A percentile compares a stretch with the other conserved stretches of the same genome.
Evolutionary conservation across 2,113 vertebrate species (phyloP).

Genomic region (Tetraodon nigroviridis): DNA sequence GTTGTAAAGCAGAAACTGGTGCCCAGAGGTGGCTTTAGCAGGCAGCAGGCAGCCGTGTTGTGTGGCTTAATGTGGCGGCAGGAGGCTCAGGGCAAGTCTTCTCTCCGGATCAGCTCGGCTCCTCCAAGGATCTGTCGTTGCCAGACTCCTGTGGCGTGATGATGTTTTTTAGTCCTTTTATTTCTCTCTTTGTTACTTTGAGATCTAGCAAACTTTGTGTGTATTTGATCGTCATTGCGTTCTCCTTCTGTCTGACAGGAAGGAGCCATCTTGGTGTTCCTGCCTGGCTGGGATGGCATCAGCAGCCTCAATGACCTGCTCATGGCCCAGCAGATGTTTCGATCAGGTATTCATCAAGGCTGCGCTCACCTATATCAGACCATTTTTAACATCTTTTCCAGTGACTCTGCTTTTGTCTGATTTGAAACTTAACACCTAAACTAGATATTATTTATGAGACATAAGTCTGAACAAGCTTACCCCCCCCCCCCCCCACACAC

Average conservation of each 20-base stretch:
- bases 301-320: conserved; percentile 90
- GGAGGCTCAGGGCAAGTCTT: neutral
- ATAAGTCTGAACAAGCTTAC: too few relatives aligned
- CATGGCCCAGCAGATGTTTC: conserved; percentile 92
- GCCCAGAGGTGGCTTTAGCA: conserved; percentile 17
- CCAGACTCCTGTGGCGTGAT: conserved; percentile 6
- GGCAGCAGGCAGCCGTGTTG: conserved; percentile 3
- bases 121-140: conserved; percentile 5
- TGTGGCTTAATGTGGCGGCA: conserved; percentile 18
- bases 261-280: conserved; percentile 93
- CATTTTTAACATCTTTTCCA: too few relatives aligned
- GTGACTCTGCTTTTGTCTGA: too few relatives aligned
- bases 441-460: too few relatives aligned
- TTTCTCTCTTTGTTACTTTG: neutral
- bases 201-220: neutral
- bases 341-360: conserved; percentile 78
- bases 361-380: too few relatives aligned
- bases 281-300: conserved; percentile 98
- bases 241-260: conserved; percentile 74
- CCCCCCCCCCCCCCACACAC: too few relatives aligned
- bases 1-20: conserved; percentile 12
- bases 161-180: neutral
- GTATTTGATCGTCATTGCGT: neutral
- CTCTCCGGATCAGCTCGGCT: conserved; percentile 3
- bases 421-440: too few relatives aligned